phyloP scores from a whole-genome alignment of 2,888 invertebrate genomes.

The Platypus cylindrus region DNA sequence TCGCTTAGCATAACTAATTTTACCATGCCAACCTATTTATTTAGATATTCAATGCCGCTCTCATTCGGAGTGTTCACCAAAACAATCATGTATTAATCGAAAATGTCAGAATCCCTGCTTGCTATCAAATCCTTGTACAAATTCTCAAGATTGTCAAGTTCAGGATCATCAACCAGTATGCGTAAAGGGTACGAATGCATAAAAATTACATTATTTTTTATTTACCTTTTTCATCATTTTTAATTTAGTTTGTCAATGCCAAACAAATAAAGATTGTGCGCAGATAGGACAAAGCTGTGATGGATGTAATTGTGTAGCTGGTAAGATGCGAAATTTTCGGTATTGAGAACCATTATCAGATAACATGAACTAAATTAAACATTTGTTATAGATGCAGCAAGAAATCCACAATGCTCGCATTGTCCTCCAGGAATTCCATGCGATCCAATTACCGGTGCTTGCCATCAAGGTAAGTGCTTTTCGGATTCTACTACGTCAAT shows the following conservation, averaged over 20 bases:
- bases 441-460: constrained; percentile 67
- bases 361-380: too few relatives aligned
- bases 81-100: constrained; percentile 66
- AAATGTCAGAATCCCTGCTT: constrained; percentile 75
- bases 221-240: constrained; percentile 3
- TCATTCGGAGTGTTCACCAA: constrained; percentile 65
- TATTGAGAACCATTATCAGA: neutral
- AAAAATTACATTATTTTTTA: neutral
- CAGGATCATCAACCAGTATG: constrained; percentile 75
- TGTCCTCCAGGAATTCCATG: constrained; percentile 69
- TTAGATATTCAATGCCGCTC: constrained; percentile 62
- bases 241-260: constrained; percentile 55
- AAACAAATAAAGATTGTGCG: constrained; percentile 53
- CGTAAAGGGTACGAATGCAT: constrained; percentile 49
- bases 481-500: too few relatives aligned
- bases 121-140: constrained; percentile 57
- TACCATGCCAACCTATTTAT: constrained; percentile 6
- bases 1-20: too few relatives aligned
- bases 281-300: constrained; percentile 47
- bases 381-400: constrained; percentile 21
- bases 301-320: constrained; percentile 54
- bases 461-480: constrained; percentile 62
- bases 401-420: constrained; percentile 47
- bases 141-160: constrained; percentile 68
- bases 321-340: too few relatives aligned